phyloP scores from a whole-genome alignment of 1,140 invertebrate species.

The Batillaria attramentaria region DNA sequence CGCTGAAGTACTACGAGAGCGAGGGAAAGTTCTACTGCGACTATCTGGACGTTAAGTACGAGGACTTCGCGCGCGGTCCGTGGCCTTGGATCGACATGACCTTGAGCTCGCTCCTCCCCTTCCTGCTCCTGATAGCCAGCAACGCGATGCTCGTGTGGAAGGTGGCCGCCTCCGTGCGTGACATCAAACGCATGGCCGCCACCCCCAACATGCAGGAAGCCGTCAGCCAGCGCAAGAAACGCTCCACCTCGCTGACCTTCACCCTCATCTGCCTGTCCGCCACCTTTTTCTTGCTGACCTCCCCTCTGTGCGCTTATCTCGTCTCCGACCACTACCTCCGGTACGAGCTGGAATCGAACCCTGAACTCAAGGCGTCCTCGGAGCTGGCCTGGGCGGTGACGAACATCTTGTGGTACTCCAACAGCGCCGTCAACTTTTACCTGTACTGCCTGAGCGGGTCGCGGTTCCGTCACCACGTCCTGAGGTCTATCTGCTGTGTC shows the following conservation, averaged over 20 bases:
- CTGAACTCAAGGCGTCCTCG: not conserved
- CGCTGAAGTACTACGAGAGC: not conserved
- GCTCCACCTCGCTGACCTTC: constrained; percentile 25
- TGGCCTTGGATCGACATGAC: constrained; percentile 5
- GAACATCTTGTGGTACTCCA: constrained; percentile 37
- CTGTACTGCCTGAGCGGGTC: constrained; percentile 37
- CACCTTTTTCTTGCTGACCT: constrained; percentile 34
- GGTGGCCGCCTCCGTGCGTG: constrained; percentile 2
- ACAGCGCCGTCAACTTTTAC: constrained; percentile 42
- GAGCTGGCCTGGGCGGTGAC: constrained; percentile 21
- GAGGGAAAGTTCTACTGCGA: not conserved
- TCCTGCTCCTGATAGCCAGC: not conserved
- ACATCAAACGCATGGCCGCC: not conserved
- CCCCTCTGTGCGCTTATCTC: constrained; percentile 32
- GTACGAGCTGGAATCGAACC: not conserved
- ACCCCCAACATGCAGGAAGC: not conserved
- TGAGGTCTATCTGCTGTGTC: not conserved
- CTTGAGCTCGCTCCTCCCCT: not conserved
- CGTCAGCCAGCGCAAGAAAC: constrained; percentile 5
- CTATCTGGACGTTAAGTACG: not conserved
- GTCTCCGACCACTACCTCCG: constrained; percentile 17
- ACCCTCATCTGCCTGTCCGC: constrained; percentile 32
- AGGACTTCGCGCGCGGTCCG: not conserved
- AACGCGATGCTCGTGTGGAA: constrained; percentile 11
- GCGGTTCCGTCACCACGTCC: constrained; percentile 29